phyloP scores from a whole-genome alignment of 2,888 invertebrate species.

The Himalopsyche tibetana region DNA sequence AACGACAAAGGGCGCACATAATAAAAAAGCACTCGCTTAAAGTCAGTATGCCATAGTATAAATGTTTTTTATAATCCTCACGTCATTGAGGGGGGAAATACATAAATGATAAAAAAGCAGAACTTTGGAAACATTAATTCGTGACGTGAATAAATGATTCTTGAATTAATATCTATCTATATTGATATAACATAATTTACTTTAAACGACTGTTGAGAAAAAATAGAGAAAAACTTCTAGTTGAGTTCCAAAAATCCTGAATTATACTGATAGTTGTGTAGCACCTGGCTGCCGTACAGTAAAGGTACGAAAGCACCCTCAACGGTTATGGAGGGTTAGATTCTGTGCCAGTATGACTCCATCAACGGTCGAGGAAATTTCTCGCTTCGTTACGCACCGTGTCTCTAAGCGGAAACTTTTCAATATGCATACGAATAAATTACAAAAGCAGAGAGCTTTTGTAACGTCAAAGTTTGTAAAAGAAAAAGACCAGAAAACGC shows the following conservation, averaged over 20 bases:
- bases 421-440: conserved; percentile 31
- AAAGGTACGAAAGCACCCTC: neutral
- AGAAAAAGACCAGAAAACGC: conserved; percentile 13
- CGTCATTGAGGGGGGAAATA: too few species aligned
- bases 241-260: neutral
- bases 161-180: too few species aligned
- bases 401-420: conserved; percentile 37
- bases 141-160: too few species aligned
- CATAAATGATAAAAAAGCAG: too few species aligned
- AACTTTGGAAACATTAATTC: too few species aligned
- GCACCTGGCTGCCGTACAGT: conserved; percentile 14
- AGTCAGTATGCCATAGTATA: too few species aligned
- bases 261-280: neutral
- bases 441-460: neutral
- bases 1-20: too few species aligned
- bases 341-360: conserved; percentile 17
- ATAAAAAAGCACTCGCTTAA: too few species aligned
- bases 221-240: too few species aligned
- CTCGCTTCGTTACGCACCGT: conserved; percentile 24
- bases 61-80: too few species aligned
- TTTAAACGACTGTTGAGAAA: too few species aligned
- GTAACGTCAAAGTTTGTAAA: conserved; percentile 6
- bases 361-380: conserved; percentile 35
- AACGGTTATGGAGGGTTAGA: neutral
- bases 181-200: too few species aligned